Conservation (phyloP, 2,113 vertebrate species). For the Notothenia rossii region DNA sequence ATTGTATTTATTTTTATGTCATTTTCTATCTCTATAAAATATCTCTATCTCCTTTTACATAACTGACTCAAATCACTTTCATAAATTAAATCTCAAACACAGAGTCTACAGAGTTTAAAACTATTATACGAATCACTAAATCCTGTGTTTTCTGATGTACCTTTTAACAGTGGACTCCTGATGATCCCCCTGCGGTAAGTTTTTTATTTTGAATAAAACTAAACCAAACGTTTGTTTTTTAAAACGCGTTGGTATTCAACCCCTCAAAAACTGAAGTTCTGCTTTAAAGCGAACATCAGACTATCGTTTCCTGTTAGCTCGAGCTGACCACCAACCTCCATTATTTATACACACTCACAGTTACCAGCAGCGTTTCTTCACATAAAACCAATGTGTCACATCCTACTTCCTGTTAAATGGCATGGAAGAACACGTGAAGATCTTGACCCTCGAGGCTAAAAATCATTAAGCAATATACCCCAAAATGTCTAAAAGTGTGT, state of each 20-base stretch:
- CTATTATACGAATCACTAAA: not conserved
- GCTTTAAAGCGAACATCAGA: not conserved
- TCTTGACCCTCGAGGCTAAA: not conserved
- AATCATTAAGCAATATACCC: not conserved
- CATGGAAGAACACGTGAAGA: not conserved
- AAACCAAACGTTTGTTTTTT: not conserved
- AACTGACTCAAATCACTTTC: too few relatives aligned
- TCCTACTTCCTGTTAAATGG: conserved; percentile 41
- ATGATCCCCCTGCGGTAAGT: conserved; percentile 49
- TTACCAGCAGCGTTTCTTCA: conserved; percentile 41
- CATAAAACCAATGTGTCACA: not conserved
- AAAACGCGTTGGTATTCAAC: not conserved
- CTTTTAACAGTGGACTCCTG: conserved; percentile 24
- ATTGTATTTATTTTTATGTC: too few relatives aligned
- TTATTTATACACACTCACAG: conserved; percentile 44
- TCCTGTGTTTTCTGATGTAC: not conserved
- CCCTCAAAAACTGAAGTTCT: not conserved
- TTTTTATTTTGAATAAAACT: not conserved
- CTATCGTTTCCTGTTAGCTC: conserved; percentile 54
- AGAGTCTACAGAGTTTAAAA: not conserved
- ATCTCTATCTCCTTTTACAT: not conserved
- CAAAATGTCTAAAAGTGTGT: not conserved
- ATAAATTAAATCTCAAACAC: not conserved
- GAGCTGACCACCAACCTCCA: conserved; percentile 56
- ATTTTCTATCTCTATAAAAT: not conserved